Evolutionary conservation across 2,797 vertebrate genomes (phyloP), one percentile per base, ranked within the genome.

Genomic region (Argya squamiceps): DNA sequence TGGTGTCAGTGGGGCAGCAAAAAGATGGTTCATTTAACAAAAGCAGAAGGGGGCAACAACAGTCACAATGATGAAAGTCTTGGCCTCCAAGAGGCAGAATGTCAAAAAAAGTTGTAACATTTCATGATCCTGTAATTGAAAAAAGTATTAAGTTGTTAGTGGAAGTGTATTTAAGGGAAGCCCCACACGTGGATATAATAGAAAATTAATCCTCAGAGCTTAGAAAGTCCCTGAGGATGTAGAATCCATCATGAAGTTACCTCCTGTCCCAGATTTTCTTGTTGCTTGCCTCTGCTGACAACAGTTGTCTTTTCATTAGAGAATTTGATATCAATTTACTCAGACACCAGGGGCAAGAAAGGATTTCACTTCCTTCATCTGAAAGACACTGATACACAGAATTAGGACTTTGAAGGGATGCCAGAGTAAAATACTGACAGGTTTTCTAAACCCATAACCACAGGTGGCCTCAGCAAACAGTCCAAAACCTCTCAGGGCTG

Each of bases 191-290:
- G 78, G 74, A 50, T 95, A 43, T 94, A 95, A 95, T 95, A 84
- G 93, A 90, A 96, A 96, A 96, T 95, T 97, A 96, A 96, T 94
- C 89, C 92, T 96, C 53, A 44, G 94, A 95, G 96, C 88, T 88
- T 67, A 64, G 64, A 84, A 94, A 87, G 89, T 94, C 96, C 96
- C 95, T 55, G 88, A 95, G 92, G 96, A 95, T 80, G 93, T 22
- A 62, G 94, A 96, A 93, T 89, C 86, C 94, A 89, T 94, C 95
- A 87, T 3, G 30, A 95, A 96, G 96, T 94, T 96, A 82, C 91
- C 94, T 94, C 84, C 88, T 87, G 96, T 84, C 92, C 95, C 90
- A 96, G 96, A 96, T 96, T 94, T 90, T 90, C 95, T 93, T 95
- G 92, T 94, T 93, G 80, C 89, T 95, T 74, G 56, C 77, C 92